Percentiles rank a stretch among this genome's conserved stretches.
phyloP scores from a whole-genome alignment of 2,113 vertebrate species.

The Elephas maximus region DNA sequence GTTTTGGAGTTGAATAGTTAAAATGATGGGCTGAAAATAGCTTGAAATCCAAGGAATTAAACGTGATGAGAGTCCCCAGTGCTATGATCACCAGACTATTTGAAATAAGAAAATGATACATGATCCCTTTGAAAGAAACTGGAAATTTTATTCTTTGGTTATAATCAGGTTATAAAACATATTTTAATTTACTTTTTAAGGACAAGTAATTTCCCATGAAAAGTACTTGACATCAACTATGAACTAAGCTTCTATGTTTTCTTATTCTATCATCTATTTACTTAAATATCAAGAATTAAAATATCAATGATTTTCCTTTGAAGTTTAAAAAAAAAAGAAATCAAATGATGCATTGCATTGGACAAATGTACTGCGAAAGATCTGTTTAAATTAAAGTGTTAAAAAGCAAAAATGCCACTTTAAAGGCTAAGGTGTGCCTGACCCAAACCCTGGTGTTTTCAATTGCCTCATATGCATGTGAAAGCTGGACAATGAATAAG shows the following conservation, averaged over 20 bases:
- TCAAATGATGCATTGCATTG: too few species aligned
- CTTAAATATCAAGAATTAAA: neutral
- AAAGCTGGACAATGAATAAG: too few species aligned
- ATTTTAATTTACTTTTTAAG: conserved; percentile 36
- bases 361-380: too few species aligned
- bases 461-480: too few species aligned
- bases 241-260: neutral
- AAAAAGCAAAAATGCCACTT: too few species aligned
- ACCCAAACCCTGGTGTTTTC: too few species aligned
- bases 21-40: conserved; percentile 57
- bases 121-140: neutral
- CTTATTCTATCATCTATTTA: neutral
- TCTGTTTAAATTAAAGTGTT: too few species aligned
- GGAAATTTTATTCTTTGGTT: conserved; percentile 36
- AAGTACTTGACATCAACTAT: neutral
- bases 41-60: conserved; percentile 4
- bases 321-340: neutral
- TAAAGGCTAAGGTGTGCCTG: too few species aligned
- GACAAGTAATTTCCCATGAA: neutral
- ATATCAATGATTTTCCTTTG: neutral
- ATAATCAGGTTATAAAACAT: neutral
- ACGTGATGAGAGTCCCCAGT: neutral
- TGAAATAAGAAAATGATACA: conserved; percentile 18
- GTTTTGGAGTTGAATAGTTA: conserved; percentile 55
- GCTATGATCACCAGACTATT: conserved; percentile 11